Evolutionary conservation across 1,140 invertebrate genomes (phyloP), one percentile per base, ranked within the genome.

Genomic region (Calephelis virginiensis): DNA sequence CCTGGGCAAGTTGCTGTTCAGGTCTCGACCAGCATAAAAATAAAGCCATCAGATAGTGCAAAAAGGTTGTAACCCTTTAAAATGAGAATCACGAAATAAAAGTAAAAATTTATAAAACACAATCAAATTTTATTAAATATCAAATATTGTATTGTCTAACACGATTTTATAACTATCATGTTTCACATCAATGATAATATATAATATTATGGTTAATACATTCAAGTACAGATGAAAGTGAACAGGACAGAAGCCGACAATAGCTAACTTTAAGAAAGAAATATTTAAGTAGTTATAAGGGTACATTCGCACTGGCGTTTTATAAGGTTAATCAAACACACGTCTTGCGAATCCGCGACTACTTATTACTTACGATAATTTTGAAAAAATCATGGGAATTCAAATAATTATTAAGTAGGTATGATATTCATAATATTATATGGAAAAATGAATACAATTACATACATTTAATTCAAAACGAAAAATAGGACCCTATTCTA

Each of bases 111-210:
- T 81, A 81, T 70, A 86, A 90, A 90, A 90, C 88, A 90, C 88
- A 90, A 89, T 90, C 88, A 90, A 89, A 90, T 89, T 89, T 90
- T 89, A 89, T 90, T 90, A 87, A 89, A 90, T 90, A 90, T 90
- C 86, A 90, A 90, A 90, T 90, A 90, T 88, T 89, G 88, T 89
- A 90, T 89, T 90, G 88, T 90, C 86, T 90, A 89, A 90, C 88
- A 90, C 88, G 86, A 90, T 89, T 83, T 82, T 82, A 88, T 90
- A 90, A 81, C 83, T 89, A 89, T 89, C 83, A 90, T 90, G 88
- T 89, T 88, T 88, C 83, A 90, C 86, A 87, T 87, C 83, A 87
- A 90, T 86, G 83, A 81, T 75, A 79, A 81, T 86, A 76, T 83
- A 80, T 28, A 75, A 78, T 77, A 77, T 80, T 87, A 88, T 71